These are phyloP conservation scores for Sepiola atlantica DNA, from an alignment of 2,888 invertebrate species.

Conservation along the genomic window DNA sequence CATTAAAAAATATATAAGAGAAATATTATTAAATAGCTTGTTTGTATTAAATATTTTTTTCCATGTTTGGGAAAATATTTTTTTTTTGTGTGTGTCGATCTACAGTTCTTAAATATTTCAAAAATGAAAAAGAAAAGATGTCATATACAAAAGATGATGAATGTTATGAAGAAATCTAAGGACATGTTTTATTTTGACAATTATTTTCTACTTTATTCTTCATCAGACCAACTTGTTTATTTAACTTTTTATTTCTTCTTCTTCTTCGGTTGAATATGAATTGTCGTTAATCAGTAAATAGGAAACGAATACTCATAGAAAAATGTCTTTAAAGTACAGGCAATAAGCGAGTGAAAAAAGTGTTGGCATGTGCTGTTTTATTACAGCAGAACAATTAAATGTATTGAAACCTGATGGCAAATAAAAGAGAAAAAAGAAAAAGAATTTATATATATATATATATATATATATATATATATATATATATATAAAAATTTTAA, in stretches of 20 bases:
- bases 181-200: slow-evolving; percentile 9
- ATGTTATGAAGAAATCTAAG: neutral
- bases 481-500: neutral
- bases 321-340: neutral
- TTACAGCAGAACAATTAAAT: slow-evolving; percentile 32
- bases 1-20: neutral
- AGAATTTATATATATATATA: neutral
- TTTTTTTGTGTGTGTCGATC: too few species aligned
- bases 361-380: slow-evolving; percentile 22
- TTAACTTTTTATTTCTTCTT: neutral
- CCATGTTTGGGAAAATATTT: neutral
- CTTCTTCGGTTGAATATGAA: neutral
- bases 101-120: neutral
- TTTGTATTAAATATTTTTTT: neutral
- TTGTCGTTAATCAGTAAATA: slow-evolving; percentile 32
- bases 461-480: too few species aligned
- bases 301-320: neutral
- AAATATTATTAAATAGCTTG: neutral
- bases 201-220: neutral
- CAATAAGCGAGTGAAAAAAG: neutral
- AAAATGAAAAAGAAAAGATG: neutral
- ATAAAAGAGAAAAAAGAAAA: neutral
- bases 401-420: slow-evolving; percentile 32
- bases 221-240: neutral
- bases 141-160: neutral